Conservation (phyloP, 2,113 vertebrate species). For the Loxodonta africana region DNA sequence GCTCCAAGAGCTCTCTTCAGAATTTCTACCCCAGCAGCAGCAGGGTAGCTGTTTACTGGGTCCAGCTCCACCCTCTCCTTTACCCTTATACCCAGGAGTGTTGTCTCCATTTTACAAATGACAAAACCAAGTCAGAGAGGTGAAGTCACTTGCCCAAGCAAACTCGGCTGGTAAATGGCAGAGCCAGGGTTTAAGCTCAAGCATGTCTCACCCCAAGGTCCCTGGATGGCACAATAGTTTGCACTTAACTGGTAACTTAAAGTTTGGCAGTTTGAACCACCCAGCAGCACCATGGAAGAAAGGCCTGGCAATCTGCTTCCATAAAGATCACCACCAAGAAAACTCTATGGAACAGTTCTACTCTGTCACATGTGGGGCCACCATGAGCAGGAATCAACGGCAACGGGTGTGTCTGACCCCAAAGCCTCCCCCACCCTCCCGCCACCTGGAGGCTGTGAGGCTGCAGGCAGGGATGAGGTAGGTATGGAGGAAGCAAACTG, state of each 20-base stretch:
- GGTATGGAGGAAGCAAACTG: too few species aligned
- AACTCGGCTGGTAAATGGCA: neutral
- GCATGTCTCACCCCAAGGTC: neutral
- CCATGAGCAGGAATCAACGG: neutral
- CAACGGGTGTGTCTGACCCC: neutral
- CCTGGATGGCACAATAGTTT: neutral
- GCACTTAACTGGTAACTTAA: neutral
- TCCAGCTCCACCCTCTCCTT: neutral
- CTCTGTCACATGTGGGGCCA: neutral
- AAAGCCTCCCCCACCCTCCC: too few species aligned
- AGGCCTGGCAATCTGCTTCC: neutral
- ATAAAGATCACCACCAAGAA: neutral
- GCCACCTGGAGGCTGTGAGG: neutral
- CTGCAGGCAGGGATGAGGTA: neutral
- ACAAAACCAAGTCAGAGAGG: neutral
- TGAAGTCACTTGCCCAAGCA: neutral
- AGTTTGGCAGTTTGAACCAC: neutral
- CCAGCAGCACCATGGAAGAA: neutral
- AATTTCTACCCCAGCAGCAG: neutral
- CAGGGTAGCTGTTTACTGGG: neutral
- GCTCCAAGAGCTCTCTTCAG: neutral
- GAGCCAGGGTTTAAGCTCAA: neutral
- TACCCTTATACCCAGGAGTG: neutral
- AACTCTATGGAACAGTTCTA: neutral
- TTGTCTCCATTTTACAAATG: neutral